phyloP scores from a whole-genome alignment of 1,140 invertebrate genomes.

The Globodera rostochiensis region DNA sequence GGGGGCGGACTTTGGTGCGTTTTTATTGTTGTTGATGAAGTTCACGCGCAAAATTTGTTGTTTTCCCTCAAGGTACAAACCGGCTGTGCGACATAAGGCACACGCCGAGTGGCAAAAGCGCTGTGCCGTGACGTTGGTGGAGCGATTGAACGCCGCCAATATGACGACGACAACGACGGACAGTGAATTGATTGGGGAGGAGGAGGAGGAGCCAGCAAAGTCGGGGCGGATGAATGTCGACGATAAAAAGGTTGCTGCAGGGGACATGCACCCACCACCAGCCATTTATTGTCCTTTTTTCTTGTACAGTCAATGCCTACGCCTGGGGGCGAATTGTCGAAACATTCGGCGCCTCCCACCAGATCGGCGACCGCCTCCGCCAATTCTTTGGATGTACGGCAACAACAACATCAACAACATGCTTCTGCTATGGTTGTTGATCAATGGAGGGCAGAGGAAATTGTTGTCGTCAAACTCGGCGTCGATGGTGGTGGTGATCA shows the following conservation, averaged over 20 bases:
- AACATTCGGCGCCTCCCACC: too few species aligned
- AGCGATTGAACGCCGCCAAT: background rate
- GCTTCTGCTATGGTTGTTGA: too few species aligned
- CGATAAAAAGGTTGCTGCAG: too few species aligned
- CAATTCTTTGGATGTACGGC: too few species aligned
- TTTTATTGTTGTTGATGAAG: background rate
- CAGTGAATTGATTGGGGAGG: background rate
- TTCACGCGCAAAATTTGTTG: background rate
- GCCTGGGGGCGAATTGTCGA: too few species aligned
- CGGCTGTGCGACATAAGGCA: conserved; percentile 12
- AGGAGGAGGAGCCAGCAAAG: background rate
- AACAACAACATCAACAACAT: too few species aligned
- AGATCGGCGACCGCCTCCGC: too few species aligned
- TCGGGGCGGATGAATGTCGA: background rate
- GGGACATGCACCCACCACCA: too few species aligned
- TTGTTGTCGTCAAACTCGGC: background rate
- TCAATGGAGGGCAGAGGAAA: too few species aligned
- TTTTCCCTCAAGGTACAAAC: conserved; percentile 13
- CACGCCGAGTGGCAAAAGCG: conserved; percentile 18
- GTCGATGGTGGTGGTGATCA: background rate
- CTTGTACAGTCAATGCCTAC: too few species aligned
- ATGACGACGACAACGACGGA: background rate
- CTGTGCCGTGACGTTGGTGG: conserved; percentile 7
- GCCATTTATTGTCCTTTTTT: too few species aligned
- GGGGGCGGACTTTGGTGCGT: conserved; percentile 27